Conservation (phyloP, 2,113 vertebrate species). For the Laticauda laticaudata region DNA sequence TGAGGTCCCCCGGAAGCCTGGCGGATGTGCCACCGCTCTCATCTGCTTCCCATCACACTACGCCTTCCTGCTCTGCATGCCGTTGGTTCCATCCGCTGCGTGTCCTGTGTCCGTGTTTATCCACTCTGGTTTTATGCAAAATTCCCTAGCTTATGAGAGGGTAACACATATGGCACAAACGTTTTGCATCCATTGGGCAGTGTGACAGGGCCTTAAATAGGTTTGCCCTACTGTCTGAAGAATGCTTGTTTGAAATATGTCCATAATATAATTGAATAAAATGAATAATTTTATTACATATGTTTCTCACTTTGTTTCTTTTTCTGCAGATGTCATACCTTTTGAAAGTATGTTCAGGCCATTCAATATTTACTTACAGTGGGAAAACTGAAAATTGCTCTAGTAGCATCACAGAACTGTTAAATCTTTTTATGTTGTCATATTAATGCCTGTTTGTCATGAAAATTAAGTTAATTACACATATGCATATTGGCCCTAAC, state of each 20-base stretch:
- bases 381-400: neutral
- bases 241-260: neutral
- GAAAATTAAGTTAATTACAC: slow-evolving; percentile 4
- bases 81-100: too few relatives aligned
- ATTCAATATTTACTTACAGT: neutral
- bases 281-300: neutral
- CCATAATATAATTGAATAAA: neutral
- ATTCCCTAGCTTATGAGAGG: too few relatives aligned
- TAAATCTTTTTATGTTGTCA: neutral
- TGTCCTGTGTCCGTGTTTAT: too few relatives aligned
- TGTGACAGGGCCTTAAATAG: too few relatives aligned
- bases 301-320: neutral
- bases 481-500: neutral
- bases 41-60: too few relatives aligned
- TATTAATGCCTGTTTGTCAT: neutral
- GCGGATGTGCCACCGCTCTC: too few relatives aligned
- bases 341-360: neutral
- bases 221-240: neutral
- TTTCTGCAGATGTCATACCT: neutral
- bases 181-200: too few relatives aligned
- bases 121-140: too few relatives aligned
- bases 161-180: too few relatives aligned
- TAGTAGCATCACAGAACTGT: neutral
- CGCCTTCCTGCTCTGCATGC: too few relatives aligned
- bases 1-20: too few relatives aligned